These are phyloP conservation scores for Tenodera sinensis DNA, from an alignment of 2,888 invertebrate genomes.

Conservation along the genomic window DNA sequence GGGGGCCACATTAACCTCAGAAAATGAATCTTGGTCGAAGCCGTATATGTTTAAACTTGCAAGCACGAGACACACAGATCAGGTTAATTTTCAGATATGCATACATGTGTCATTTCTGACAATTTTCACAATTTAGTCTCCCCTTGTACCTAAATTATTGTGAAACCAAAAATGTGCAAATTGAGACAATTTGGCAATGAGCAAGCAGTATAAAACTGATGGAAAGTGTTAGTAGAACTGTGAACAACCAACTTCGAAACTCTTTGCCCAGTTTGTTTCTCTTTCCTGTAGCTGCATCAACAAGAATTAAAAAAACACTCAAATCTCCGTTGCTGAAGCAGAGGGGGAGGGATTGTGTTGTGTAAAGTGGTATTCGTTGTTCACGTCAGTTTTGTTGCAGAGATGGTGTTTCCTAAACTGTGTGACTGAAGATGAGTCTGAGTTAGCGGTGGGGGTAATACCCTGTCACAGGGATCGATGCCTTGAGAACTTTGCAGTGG, in stretches of 20 bases:
- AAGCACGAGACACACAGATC: no score
- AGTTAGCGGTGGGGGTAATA: neutral
- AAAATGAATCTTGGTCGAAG: no score
- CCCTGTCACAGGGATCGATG: neutral
- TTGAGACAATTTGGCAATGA: neutral
- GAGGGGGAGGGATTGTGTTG: neutral
- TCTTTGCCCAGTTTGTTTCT: no score
- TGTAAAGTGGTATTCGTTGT: conserved; percentile 13
- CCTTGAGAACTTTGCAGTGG: conserved; percentile 13
- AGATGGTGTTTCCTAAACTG: conserved; percentile 10
- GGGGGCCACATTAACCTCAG: no score
- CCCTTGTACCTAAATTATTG: no score
- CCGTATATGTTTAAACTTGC: no score
- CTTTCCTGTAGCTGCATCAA: neutral
- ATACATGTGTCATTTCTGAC: no score
- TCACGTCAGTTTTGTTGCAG: conserved; percentile 6
- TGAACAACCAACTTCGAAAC: no score
- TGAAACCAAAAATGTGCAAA: no score
- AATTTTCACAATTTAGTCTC: no score
- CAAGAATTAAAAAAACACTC: neutral
- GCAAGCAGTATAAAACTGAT: neutral
- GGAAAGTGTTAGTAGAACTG: no score
- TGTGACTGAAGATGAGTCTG: neutral
- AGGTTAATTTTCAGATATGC: no score
- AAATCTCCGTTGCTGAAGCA: neutral